Conservation (phyloP, 2,888 invertebrate species). For the Chrysina gloriosa region DNA sequence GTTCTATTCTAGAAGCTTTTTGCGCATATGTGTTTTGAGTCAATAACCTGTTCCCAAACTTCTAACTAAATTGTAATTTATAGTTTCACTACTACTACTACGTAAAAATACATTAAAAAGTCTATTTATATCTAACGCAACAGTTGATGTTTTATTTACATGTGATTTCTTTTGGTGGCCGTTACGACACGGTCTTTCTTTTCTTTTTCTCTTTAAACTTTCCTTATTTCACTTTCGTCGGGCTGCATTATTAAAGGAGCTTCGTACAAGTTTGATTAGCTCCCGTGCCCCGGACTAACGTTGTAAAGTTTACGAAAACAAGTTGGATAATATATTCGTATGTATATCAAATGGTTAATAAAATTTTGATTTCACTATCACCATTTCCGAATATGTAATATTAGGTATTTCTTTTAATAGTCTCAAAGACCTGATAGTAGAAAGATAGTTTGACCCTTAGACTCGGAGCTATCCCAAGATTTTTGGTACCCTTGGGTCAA, state of each 20-base stretch:
- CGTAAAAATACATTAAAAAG: conserved; percentile 42
- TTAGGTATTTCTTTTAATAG: too few relatives aligned
- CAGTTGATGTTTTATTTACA: conserved; percentile 40
- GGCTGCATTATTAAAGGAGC: conserved; percentile 5
- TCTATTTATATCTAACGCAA: conserved; percentile 43
- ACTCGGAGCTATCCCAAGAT: too few relatives aligned
- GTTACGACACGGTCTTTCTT: conserved; percentile 30
- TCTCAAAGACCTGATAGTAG: too few relatives aligned
- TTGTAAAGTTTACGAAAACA: neutral
- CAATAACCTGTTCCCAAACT: conserved; percentile 41
- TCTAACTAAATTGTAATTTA: conserved; percentile 40
- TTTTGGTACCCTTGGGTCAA: too few relatives aligned
- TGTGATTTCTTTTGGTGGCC: conserved; percentile 35
- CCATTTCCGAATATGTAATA: too few relatives aligned
- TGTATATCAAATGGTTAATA: too few relatives aligned
- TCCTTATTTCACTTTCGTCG: conserved; percentile 18
- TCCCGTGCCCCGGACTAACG: neutral
- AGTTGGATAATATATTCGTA: too few relatives aligned
- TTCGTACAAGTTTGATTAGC: conserved; percentile 7
- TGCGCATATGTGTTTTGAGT: conserved; percentile 40
- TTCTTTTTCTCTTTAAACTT: conserved; percentile 10
- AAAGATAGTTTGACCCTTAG: too few relatives aligned
- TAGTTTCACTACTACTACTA: conserved; percentile 36
- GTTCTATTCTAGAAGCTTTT: conserved; percentile 42
- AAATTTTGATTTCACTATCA: too few relatives aligned